A percentile compares a stretch with the other conserved stretches of the same genome.
Evolutionary conservation across 2,888 invertebrate species (phyloP).

Genomic region (Melolontha melolontha): DNA sequence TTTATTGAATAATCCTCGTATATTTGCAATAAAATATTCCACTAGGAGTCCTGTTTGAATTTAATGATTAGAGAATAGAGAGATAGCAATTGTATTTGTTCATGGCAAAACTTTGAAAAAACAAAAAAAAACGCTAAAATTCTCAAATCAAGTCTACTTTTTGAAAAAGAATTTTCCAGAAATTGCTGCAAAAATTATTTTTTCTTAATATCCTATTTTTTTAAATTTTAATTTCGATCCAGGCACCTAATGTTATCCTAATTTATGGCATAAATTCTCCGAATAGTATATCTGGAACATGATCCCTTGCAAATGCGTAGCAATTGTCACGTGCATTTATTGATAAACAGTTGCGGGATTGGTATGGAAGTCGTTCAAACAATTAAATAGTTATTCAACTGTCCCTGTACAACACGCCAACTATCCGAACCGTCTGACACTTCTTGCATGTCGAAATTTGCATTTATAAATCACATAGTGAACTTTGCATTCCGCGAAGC

Average conservation of each 20-base stretch:
- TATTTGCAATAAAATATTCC: too few relatives aligned
- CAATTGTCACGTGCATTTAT: conserved; percentile 1
- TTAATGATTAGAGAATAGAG: too few relatives aligned
- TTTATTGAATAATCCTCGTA: too few relatives aligned
- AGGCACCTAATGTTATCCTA: background rate
- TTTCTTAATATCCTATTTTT: too few relatives aligned
- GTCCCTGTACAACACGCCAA: conserved; percentile 19
- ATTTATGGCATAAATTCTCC: background rate
- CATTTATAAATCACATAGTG: conserved; percentile 20
- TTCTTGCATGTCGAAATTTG: conserved; percentile 31
- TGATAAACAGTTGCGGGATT: conserved; percentile 5
- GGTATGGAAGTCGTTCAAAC: background rate
- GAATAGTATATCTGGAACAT: conserved; percentile 2
- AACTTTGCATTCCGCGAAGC: conserved; percentile 21
- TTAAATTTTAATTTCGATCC: too few relatives aligned
- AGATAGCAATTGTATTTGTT: too few relatives aligned
- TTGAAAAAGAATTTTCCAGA: too few relatives aligned
- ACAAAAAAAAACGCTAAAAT: too few relatives aligned
- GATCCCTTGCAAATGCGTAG: background rate
- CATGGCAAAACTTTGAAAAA: too few relatives aligned
- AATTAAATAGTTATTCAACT: conserved; percentile 12
- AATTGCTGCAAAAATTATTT: too few relatives aligned
- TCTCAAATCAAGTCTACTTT: too few relatives aligned
- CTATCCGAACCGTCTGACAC: conserved; percentile 20
- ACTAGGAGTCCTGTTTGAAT: too few relatives aligned